Base-by-base conservation (phyloP, 2,797 vertebrate genomes). In the Phalloptychus januarius region DNA sequence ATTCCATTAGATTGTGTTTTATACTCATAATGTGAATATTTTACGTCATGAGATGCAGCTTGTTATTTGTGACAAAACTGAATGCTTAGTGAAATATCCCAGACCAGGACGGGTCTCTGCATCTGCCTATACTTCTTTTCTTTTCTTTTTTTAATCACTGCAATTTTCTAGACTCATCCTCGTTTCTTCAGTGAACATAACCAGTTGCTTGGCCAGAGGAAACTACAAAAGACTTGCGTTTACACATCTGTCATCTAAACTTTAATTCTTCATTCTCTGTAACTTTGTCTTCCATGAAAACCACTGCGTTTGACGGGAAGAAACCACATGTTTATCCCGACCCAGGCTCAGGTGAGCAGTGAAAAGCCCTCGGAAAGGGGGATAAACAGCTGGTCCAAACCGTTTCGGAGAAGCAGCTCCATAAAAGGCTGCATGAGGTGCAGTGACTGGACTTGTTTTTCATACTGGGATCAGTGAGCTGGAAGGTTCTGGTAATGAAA, bases 371-470 rank as follows among this genome's bases (percentile, higher is more conserved):
- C 5, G 58, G 56, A 74, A 76, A 72, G 75, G 72, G 70, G 20
- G 52, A 75, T 71, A 18, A 1, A 48, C 79, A 74, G 76, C 50
- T 54, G 40, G 48, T 56, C 74, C 72, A 46, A 76, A 25, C 28
- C 63, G 61, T 81, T 75, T 72, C 46, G 71, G 31, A 85, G 65
- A 77, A 77, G 46, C 75, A 46, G 38, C 48, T 46, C 91, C 88
- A 86, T 89, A 90, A 86, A 90, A 90, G 88, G 91, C 36, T 33
- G 79, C 63, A 40, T 78, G 81, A 79, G 72, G 78, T 42, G 63
- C 73, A 12, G 77, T 44, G 38, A 42, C 40, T 15, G 38, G 40
- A 3, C 38, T 6, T 72, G 67, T 81, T 74, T 80, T 73, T 82
- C 69, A 77, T 67, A n/a, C 78, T 38, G 40, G 72, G 78, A 44